These are phyloP conservation scores for Stenurella melanura DNA, from an alignment of 2,888 invertebrate genomes.

Conservation along the genomic window DNA sequence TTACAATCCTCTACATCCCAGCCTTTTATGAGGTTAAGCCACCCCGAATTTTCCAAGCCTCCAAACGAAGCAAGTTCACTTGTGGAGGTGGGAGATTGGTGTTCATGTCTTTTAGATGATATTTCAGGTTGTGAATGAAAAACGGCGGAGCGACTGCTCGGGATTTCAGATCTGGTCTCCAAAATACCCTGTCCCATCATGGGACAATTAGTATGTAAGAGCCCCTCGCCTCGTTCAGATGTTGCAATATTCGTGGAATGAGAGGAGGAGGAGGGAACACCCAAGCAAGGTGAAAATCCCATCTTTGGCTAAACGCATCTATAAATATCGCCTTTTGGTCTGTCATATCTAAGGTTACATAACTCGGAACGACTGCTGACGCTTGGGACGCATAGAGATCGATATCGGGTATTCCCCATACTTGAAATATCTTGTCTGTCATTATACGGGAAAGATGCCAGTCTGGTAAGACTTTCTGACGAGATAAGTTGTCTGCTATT, in stretches of 20 bases:
- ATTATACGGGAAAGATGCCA: conserved; percentile 48
- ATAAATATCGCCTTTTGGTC: conserved; percentile 43
- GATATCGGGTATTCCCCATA: conserved; percentile 47
- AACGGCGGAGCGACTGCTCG: conserved; percentile 58
- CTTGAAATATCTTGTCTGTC: conserved; percentile 42
- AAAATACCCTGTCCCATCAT: conserved; percentile 56
- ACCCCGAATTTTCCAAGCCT: conserved; percentile 51
- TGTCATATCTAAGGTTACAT: conserved; percentile 37
- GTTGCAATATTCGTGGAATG: conserved; percentile 57
- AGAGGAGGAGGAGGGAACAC: conserved; percentile 62
- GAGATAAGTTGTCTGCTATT: conserved; percentile 49
- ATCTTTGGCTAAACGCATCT: conserved; percentile 50
- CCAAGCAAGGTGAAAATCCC: conserved; percentile 50
- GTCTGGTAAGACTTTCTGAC: conserved; percentile 41
- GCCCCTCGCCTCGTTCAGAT: conserved; percentile 55
- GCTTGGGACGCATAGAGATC: conserved; percentile 50
- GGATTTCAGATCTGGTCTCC: conserved; percentile 60
- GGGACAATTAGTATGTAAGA: conserved; percentile 57
- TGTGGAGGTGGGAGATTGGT: conserved; percentile 33
- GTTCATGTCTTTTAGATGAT: conserved; percentile 41
- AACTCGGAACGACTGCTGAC: conserved; percentile 47
- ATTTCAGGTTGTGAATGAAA: conserved; percentile 38
- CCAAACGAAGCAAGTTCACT: conserved; percentile 41
- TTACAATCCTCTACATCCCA: no score
- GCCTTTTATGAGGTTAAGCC: conserved; percentile 8